Evolutionary conservation across 2,797 vertebrate genomes (phyloP), one percentile per base, ranked within the genome.

Genomic region (Furcifer pardalis): DNA sequence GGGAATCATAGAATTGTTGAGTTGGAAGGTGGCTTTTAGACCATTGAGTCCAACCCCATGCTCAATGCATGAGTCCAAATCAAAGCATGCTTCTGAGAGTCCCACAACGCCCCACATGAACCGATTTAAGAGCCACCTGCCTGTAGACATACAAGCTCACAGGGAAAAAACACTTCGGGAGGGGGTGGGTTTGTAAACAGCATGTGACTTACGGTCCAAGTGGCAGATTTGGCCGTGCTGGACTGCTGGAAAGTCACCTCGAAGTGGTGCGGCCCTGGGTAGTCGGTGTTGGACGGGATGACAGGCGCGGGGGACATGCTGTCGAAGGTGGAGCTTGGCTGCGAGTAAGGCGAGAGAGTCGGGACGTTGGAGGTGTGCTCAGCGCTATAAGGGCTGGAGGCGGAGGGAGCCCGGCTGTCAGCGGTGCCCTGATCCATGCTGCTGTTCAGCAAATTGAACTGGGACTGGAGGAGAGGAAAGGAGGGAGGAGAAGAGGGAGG

Each of bases 161-260:
- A 63, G 72, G 85, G n/a, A 85, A 81, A 42, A 17, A 12, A 91
- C 1, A 30, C 62, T 40, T 0, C 3, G 1, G 17, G 13, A 27
- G 63, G 44, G 0, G 76, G n/a, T n/a, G n/a, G n/a, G n/a, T n/a
- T n/a, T n/a, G n/a, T n/a, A 88, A 86, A 56, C 88, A 69, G 66
- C 60, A 32, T 23, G 15, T 65, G 71, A 98, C 98, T 99, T 96
- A 99, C 98, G 84, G 98, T 99, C 98, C 98, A 99, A 92, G 98
- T 99, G 94, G 98, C 98, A 0, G 98, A 99, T 89, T 99, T 99
- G 92, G 98, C 98, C 0, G 98, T 99, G 97, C 98, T 99, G 72
- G 98, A 99, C 87, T 99, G 98, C 96, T 99, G 98, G 96, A 99
- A 99, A 93, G 98, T 99, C 94, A 99, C 98, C 93, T 99, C 98